phyloP scores from a whole-genome alignment of 2,797 vertebrate genomes.

The Meriones psammophilus region DNA sequence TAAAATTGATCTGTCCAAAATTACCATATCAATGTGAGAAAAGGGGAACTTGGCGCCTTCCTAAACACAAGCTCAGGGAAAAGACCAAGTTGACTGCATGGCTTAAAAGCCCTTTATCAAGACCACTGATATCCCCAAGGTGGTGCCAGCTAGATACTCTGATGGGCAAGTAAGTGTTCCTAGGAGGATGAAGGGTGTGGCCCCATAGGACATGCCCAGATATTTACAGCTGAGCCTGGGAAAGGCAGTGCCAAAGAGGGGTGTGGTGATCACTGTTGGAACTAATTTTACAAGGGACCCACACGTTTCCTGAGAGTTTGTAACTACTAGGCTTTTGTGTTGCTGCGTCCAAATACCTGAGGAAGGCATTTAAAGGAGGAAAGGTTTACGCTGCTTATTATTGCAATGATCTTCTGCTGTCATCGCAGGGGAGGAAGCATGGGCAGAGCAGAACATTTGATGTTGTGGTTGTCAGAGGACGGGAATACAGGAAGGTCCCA shows the following conservation, averaged over 20 bases:
- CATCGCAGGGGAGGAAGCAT: background rate
- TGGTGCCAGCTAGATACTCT: background rate
- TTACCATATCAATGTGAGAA: too few species aligned
- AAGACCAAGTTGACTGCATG: background rate
- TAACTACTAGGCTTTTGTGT: background rate
- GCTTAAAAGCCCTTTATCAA: background rate
- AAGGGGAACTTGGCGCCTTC: background rate
- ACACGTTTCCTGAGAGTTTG: background rate
- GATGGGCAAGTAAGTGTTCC: background rate
- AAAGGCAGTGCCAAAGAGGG: background rate
- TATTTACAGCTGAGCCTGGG: background rate
- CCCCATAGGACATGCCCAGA: background rate
- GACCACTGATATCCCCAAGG: background rate
- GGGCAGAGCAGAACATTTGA: background rate
- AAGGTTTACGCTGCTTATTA: background rate
- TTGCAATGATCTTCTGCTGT: background rate
- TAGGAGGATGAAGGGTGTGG: background rate
- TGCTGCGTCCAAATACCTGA: background rate
- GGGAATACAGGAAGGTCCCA: background rate
- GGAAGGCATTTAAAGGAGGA: background rate
- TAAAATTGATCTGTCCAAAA: background rate
- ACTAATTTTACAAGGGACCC: background rate
- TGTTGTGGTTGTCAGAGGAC: background rate
- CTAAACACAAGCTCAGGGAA: background rate
- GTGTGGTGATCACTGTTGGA: background rate